These are phyloP conservation scores for Heliothis peltigera DNA, from an alignment of 2,888 invertebrate genomes.

Conservation along the genomic window DNA sequence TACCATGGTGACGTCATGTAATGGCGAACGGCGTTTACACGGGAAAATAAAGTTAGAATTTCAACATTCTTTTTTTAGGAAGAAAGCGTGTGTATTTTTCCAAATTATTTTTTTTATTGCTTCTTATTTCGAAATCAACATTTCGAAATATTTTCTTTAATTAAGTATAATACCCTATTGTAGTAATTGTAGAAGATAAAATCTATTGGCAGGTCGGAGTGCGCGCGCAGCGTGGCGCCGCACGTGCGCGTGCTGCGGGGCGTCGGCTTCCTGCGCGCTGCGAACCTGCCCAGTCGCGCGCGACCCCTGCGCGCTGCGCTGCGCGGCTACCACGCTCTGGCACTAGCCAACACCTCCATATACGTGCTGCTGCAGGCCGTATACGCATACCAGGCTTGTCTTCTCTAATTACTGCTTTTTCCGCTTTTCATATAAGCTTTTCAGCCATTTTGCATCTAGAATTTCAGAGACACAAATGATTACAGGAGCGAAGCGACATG, in stretches of 20 bases:
- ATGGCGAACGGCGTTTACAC: no score
- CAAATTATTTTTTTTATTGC: no score
- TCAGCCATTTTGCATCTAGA: not conserved
- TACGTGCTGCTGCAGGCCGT: constrained; percentile 74
- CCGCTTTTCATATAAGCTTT: not conserved
- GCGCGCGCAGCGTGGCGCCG: constrained; percentile 62
- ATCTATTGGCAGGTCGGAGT: constrained; percentile 43
- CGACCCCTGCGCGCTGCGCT: constrained; percentile 26
- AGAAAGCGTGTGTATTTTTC: no score
- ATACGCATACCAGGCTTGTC: constrained; percentile 72
- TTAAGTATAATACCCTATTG: no score
- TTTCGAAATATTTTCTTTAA: no score
- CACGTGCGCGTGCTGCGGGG: constrained; percentile 66
- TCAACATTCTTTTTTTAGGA: no score
- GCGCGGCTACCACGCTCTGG: constrained; percentile 64
- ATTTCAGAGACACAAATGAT: not conserved
- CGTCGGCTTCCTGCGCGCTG: constrained; percentile 62
- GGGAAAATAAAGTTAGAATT: no score
- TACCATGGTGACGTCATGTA: no score
- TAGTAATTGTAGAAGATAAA: not conserved
- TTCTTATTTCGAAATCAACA: no score
- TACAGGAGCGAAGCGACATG: constrained; percentile 75
- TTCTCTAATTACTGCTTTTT: not conserved
- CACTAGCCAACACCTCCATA: constrained; percentile 64
- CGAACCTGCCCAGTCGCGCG: constrained; percentile 2